Percentiles rank a stretch among this genome's conserved stretches.
These are phyloP conservation scores for Anguilla obscura DNA, from an alignment of 2,797 vertebrate genomes.

Conservation along the genomic window DNA sequence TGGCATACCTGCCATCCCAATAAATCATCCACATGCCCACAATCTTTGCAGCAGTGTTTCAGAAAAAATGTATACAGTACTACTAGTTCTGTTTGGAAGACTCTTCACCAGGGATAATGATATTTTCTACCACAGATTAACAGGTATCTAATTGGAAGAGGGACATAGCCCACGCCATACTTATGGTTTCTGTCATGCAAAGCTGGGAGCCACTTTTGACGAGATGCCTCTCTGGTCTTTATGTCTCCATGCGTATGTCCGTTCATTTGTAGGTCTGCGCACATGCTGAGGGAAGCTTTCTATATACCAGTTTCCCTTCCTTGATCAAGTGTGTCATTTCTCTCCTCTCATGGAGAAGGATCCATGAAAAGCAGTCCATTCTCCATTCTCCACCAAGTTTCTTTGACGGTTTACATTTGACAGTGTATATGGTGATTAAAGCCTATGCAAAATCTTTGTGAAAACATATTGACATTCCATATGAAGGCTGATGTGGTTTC, in stretches of 20 bases:
- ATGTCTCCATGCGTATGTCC: neutral
- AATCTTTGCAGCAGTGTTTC: neutral
- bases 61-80: neutral
- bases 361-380: neutral
- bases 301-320: neutral
- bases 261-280: neutral
- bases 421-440: neutral
- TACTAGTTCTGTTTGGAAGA: neutral
- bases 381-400: neutral
- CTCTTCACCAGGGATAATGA: neutral
- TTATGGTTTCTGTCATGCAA: neutral
- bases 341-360: neutral
- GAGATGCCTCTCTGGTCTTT: neutral
- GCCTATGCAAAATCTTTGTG: conserved; percentile 14
- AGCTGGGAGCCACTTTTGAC: neutral
- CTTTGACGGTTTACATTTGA: neutral
- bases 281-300: neutral
- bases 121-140: neutral
- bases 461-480: conserved; percentile 41
- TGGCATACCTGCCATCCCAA: neutral
- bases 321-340: neutral
- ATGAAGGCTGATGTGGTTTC: conserved; percentile 54
- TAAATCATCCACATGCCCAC: neutral
- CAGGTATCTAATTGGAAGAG: neutral
- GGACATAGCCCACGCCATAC: neutral